Evolutionary conservation across 2,888 invertebrate species (phyloP), one percentile per base, ranked within the genome.

Genomic region (Troilus luridus): DNA sequence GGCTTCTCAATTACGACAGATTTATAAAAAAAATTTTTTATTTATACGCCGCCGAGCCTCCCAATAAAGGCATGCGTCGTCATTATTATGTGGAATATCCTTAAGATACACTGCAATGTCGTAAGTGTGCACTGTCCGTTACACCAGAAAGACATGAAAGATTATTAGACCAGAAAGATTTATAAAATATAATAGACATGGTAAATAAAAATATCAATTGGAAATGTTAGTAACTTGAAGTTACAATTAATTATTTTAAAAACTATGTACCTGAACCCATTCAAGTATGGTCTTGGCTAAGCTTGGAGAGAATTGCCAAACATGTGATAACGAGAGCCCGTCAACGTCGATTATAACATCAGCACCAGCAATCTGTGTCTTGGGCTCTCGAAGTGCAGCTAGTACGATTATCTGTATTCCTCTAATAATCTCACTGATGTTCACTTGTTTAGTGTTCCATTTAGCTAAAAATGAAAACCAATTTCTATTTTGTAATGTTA

Each of bases 311-410:
- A 98, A 98, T 94, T 98, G 97, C 96, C 97, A 96, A 5, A 97
- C 97, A 94, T 98, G 98, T 93, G 96, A 96, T 93, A 98, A 94
- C 81, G 96, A 96, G 0, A 98, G 95, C 0, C 98, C 98, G 92
- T 97, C 97, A 97, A 98, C 97, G 94, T 98, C 98, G 93, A 98
- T 97, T 92, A 98, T 96, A 72, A 98, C 97, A 17, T 97, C 95
- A 0, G 97, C 97, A 0, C 97, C 97, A 93, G 96, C 96, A 85
- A 97, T 96, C 92, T 94, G 94, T 0, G 94, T 96, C 94, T 96
- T 96, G 0, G 97, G 97, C 93, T 98, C 98, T 93, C 97, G 94
- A 96, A 97, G 96, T 90, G 98, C 97, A 0, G 97, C 97, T 93
- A 98, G 97, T 92, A 98, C 94, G 93, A 97, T 97, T 90, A 98